Percentiles rank a stretch among this genome's conserved stretches.
Conservation (phyloP, 2,797 vertebrate genomes). For the Spea hammondii region DNA sequence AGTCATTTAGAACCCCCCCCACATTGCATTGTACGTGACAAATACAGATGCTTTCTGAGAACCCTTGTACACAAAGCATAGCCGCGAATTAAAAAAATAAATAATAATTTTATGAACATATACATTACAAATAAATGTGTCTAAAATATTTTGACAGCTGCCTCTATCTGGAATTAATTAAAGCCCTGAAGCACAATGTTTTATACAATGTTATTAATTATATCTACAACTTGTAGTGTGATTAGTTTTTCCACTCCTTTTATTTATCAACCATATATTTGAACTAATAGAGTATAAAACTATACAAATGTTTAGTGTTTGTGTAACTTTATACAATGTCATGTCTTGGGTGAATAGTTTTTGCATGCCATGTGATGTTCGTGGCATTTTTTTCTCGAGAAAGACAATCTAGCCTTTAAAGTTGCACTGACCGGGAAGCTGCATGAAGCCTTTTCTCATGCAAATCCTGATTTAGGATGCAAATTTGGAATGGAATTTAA, state of each 20-base stretch:
- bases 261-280: neutral
- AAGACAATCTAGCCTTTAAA: neutral
- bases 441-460: neutral
- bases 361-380: neutral
- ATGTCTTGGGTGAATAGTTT: neutral
- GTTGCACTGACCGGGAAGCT: neutral
- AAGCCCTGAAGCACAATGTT: neutral
- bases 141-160: neutral
- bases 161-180: slow-evolving; percentile 35
- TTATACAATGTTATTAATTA: neutral
- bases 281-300: neutral
- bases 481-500: neutral
- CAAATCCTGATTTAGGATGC: neutral
- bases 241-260: neutral
- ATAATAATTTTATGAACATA: no score
- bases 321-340: neutral
- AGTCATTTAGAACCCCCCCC: no score
- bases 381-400: neutral
- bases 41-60: no score
- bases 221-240: neutral
- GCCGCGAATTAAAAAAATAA: no score
- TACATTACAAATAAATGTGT: no score
- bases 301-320: neutral
- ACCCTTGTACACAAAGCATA: no score
- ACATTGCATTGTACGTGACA: no score